Conservation (phyloP, 2,797 vertebrate genomes). For the Neoniphon sammara region DNA sequence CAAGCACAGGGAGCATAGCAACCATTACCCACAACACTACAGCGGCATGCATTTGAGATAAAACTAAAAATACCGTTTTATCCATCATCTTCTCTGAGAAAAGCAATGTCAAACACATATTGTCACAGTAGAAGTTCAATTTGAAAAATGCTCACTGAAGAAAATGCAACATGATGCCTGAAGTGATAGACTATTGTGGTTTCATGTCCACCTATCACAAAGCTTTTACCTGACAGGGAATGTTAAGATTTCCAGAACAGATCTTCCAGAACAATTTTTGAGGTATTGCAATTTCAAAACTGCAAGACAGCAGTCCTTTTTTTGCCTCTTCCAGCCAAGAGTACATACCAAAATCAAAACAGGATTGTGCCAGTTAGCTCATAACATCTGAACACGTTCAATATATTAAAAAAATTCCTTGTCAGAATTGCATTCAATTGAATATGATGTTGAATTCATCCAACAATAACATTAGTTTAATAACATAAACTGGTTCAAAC, state of each 20-base stretch:
- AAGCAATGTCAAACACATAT: conserved; percentile 37
- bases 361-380: conserved; percentile 15
- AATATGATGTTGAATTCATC: conserved; percentile 18
- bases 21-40: conserved; percentile 56
- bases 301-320: conserved; percentile 16
- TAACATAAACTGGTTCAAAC: too few species aligned
- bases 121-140: conserved; percentile 44
- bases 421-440: conserved; percentile 24
- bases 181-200: conserved; percentile 33
- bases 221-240: conserved; percentile 28
- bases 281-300: conserved; percentile 52
- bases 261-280: conserved; percentile 37
- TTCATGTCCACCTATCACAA: conserved; percentile 28
- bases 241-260: not conserved
- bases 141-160: conserved; percentile 24
- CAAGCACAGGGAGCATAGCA: conserved; percentile 64
- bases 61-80: conserved; percentile 43
- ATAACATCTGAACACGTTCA: conserved; percentile 28
- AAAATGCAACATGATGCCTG: conserved; percentile 43
- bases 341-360: conserved; percentile 19
- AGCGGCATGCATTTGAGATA: conserved; percentile 42
- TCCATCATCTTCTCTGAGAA: conserved; percentile 44
- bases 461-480: too few species aligned
- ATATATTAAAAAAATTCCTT: not conserved
- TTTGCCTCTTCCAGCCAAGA: conserved; percentile 13